These are phyloP conservation scores for Cryptoblepharus egeriae DNA, from an alignment of 2,797 vertebrate genomes.

Conservation along the genomic window DNA sequence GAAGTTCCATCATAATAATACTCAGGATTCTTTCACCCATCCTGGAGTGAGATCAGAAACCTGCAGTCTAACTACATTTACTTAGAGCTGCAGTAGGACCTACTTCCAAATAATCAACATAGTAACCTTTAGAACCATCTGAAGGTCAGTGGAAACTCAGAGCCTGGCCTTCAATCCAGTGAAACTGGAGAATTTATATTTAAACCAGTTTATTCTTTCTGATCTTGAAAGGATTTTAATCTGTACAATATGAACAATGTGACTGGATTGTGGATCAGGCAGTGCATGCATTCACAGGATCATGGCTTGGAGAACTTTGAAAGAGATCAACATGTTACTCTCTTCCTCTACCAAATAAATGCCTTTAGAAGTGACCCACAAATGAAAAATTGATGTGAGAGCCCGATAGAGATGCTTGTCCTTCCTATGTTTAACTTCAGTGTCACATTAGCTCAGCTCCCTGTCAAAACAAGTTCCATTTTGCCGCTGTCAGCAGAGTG, in stretches of 20 bases:
- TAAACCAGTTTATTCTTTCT: not conserved
- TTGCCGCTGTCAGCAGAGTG: constrained; percentile 68
- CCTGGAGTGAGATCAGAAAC: too few relatives aligned
- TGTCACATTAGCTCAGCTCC: constrained; percentile 55
- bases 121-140: not conserved
- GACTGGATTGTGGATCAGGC: not conserved
- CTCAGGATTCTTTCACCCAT: not conserved
- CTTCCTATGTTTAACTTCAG: constrained; percentile 42
- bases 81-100: not conserved
- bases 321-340: not conserved
- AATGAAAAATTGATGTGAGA: constrained; percentile 22
- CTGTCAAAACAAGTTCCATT: constrained; percentile 66
- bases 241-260: not conserved
- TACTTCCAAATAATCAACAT: not conserved
- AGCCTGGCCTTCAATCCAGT: not conserved
- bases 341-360: not conserved
- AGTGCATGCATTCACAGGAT: too few relatives aligned
- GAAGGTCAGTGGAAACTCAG: not conserved
- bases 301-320: not conserved
- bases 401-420: constrained; percentile 48
- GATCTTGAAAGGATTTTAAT: not conserved
- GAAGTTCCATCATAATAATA: constrained; percentile 35
- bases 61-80: not conserved
- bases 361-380: constrained; percentile 47
- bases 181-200: not conserved